Base-by-base conservation (phyloP, 2,888 invertebrate species). In the Dione vanillae region DNA sequence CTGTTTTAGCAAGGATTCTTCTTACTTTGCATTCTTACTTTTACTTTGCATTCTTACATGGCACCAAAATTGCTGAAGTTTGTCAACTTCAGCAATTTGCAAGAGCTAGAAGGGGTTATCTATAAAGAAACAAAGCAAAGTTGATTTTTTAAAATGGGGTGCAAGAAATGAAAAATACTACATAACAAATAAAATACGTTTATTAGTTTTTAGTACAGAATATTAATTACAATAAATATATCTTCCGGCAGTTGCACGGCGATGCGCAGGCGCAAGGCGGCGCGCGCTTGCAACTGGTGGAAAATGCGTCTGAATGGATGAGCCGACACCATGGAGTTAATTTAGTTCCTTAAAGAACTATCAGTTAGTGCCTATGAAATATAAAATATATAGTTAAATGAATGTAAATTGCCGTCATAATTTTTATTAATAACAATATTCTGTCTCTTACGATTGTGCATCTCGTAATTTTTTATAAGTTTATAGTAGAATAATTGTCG, bases 181-280 rank as follows among this genome's bases (percentile, higher is more conserved):
- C 59, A 47, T 65, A 76, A 77, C 65, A 72, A 75, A 68, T 73
- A 75, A 74, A 77, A 76, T 65, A 80, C 72, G 75, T 84, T 85
- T 83, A 85, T 82, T 85, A 83, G 72, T 75, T 70, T 75, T 82
- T 85, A 83, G 73, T 75, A 69, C 74, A 82, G 76, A 80, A 69
- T 77, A 77, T 81, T 80, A 84, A 79, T 82, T 82, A 81, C 74
- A 87, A 87, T 86, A 87, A 85, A 85, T 85, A 85, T 74, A 85
- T 92, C 92, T 93, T 93, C 92, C 92, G 92, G 91, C 92, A 92
- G 91, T 91, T 92, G 86, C 89, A 91, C 87, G 77, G 78, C 79
- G 78, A 73, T 64, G 75, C 74, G 76, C 74, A 69, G 74, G 75
- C 74, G 70, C 71, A 37, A 67, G 75, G 78, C 74, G 77, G 82